Percentiles rank a stretch among this genome's conserved stretches.
Evolutionary conservation across 2,888 invertebrate species (phyloP).

Genomic region (Leucoptera coffeella): DNA sequence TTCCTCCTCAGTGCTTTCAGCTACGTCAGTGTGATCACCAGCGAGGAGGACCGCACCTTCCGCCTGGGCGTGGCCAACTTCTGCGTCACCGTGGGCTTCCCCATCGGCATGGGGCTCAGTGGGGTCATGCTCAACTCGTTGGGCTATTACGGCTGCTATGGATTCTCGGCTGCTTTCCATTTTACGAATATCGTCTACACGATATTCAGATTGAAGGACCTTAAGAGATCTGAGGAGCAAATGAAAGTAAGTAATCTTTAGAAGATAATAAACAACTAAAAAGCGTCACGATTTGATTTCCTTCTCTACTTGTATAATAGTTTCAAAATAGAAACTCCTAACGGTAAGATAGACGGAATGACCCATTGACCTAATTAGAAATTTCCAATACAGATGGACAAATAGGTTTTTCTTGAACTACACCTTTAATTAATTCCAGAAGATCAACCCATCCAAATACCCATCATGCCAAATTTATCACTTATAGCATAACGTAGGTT

Average conservation of each 20-base stretch:
- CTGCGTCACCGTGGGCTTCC: constrained; percentile 77
- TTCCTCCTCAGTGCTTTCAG: constrained; percentile 76
- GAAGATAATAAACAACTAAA: too few relatives aligned
- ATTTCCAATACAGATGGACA: too few relatives aligned
- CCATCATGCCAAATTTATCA: too few relatives aligned
- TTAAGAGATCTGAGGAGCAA: constrained; percentile 22
- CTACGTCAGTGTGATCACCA: constrained; percentile 76
- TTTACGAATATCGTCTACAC: constrained; percentile 63
- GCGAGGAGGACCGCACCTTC: constrained; percentile 68
- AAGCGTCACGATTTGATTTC: too few relatives aligned
- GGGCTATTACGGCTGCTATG: constrained; percentile 74
- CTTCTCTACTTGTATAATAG: background rate
- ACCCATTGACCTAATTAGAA: too few relatives aligned
- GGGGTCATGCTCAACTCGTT: constrained; percentile 64
- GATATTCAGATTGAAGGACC: constrained; percentile 59
- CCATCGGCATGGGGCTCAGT: constrained; percentile 79
- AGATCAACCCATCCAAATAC: too few relatives aligned
- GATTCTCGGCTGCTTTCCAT: constrained; percentile 60
- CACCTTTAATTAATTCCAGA: too few relatives aligned
- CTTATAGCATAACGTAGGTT: too few relatives aligned
- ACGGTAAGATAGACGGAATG: too few relatives aligned
- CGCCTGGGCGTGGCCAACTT: constrained; percentile 81
- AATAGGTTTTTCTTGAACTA: too few relatives aligned
- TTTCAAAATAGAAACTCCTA: background rate
- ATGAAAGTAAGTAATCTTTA: constrained; percentile 16